phyloP scores from a whole-genome alignment of 2,797 vertebrate genomes.

The Euthynnus affinis region DNA sequence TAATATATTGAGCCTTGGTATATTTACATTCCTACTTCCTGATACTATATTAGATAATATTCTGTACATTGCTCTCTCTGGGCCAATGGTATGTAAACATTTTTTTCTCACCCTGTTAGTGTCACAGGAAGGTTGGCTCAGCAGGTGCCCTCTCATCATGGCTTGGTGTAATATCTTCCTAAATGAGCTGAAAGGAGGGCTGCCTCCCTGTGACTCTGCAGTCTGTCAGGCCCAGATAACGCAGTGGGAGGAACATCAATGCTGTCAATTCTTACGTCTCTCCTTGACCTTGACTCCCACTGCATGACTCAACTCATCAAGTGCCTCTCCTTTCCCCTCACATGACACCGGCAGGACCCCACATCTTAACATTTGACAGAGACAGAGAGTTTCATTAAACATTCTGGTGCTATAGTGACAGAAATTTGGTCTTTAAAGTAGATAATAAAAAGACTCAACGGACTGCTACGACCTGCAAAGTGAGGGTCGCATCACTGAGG shows the following conservation, averaged over 20 bases:
- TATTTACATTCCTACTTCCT: background rate
- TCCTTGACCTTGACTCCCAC: constrained; percentile 73
- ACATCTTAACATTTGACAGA: constrained; percentile 17
- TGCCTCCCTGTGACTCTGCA: constrained; percentile 70
- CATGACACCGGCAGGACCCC: constrained; percentile 29
- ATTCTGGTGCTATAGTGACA: background rate
- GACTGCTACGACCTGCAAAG: background rate
- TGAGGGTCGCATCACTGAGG: background rate
- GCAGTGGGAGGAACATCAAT: constrained; percentile 67
- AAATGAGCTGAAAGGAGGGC: constrained; percentile 71
- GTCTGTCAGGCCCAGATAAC: constrained; percentile 79
- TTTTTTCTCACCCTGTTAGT: constrained; percentile 31
- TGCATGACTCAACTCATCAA: constrained; percentile 53
- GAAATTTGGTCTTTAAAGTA: constrained; percentile 22
- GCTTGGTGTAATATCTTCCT: constrained; percentile 69
- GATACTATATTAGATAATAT: background rate
- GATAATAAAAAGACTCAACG: background rate
- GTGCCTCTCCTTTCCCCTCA: constrained; percentile 36
- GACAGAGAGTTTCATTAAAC: background rate
- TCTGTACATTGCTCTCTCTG: background rate
- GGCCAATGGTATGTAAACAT: constrained; percentile 3
- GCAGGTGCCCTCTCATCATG: constrained; percentile 65
- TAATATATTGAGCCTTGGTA: background rate
- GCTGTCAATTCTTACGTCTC: constrained; percentile 64
- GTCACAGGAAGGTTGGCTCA: constrained; percentile 66